Conservation (phyloP, 2,113 vertebrate genomes). For the Tretioscincus oriximinensis region DNA sequence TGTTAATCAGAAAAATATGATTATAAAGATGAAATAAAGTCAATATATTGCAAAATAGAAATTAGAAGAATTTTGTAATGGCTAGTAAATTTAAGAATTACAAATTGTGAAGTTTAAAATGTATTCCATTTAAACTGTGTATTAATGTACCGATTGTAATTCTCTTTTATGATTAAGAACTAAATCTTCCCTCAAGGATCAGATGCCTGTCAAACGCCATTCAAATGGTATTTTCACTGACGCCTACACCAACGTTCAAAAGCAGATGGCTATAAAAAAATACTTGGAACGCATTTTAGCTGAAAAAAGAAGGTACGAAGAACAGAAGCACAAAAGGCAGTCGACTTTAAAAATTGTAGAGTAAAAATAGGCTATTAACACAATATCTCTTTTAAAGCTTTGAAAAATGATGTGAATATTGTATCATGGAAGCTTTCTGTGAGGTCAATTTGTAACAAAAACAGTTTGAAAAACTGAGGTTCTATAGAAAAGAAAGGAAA, state of each 20-base stretch:
- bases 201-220: conserved; percentile 87
- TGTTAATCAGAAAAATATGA: too few species aligned
- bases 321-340: conserved; percentile 1
- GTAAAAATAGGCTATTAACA: conserved; percentile 18
- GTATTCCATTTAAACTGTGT: background rate
- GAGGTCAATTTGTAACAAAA: conserved; percentile 26
- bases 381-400: conserved; percentile 30
- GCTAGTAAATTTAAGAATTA: background rate
- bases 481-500: conserved; percentile 6
- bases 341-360: background rate
- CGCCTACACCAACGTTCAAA: conserved; percentile 93
- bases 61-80: conserved; percentile 13
- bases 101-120: conserved; percentile 2
- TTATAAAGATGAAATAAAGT: background rate
- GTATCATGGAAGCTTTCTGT: conserved; percentile 24
- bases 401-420: background rate
- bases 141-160: background rate
- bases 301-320: conserved; percentile 88
- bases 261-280: conserved; percentile 97
- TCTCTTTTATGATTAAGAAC: conserved; percentile 27
- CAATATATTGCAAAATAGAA: background rate
- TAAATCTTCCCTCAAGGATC: conserved; percentile 78
- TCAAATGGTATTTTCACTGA: conserved; percentile 96
- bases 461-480: conserved; percentile 38
- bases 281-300: conserved; percentile 91